Percentiles rank a stretch among this genome's conserved stretches.
Evolutionary conservation across 2,113 vertebrate species (phyloP).

Genomic region (Caloenas nicobarica): DNA sequence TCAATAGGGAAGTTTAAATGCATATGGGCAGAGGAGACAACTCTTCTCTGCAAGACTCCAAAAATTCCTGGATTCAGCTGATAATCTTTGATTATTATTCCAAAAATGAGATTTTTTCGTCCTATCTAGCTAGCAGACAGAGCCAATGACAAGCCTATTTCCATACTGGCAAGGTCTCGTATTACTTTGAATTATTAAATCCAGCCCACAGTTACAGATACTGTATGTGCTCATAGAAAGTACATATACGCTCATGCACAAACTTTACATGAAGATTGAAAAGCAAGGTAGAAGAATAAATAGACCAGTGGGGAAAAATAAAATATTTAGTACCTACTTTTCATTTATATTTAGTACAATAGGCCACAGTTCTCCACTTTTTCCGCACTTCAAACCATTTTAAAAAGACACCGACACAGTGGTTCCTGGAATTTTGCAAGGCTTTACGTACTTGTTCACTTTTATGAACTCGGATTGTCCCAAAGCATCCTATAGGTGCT

Average conservation of each 20-base stretch:
- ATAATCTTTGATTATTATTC: conserved; percentile 46
- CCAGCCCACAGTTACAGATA: background rate
- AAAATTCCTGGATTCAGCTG: conserved; percentile 37
- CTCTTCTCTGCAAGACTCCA: background rate
- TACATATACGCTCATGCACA: background rate
- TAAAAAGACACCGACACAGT: rapidly evolving
- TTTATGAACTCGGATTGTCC: background rate
- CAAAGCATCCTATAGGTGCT: background rate
- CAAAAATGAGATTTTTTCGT: conserved; percentile 12
- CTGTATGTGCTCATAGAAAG: background rate
- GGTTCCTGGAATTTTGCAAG: background rate
- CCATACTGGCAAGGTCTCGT: background rate
- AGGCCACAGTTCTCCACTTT: background rate
- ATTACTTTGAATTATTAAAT: background rate
- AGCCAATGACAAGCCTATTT: conserved; percentile 3
- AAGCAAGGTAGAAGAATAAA: background rate
- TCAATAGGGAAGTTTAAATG: background rate
- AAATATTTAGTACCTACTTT: background rate
- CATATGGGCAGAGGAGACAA: background rate
- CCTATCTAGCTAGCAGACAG: background rate
- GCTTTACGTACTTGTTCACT: rapidly evolving
- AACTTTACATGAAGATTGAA: background rate
- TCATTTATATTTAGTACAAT: background rate
- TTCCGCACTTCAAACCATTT: background rate
- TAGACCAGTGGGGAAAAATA: background rate